A percentile compares a stretch with the other conserved stretches of the same genome.
Evolutionary conservation across 2,888 invertebrate genomes (phyloP).

Genomic region (Phoenoteleia sp.): DNA sequence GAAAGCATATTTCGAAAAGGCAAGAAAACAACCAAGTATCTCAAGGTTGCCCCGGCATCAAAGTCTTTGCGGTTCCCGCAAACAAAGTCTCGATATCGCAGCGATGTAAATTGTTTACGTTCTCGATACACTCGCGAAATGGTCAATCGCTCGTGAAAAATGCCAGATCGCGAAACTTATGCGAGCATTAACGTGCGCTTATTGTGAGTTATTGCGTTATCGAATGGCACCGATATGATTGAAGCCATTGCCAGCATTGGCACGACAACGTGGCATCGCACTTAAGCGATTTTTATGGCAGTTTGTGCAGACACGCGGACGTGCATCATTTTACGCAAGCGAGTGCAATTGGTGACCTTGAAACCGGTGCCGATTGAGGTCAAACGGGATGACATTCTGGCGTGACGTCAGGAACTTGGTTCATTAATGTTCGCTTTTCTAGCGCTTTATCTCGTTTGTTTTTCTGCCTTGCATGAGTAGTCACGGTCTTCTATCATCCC

Average conservation of each 20-base stretch:
- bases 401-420: constrained; percentile 36
- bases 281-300: constrained; percentile 76
- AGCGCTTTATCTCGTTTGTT: constrained; percentile 20
- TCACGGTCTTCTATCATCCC: constrained; percentile 8
- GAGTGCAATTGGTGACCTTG: constrained; percentile 77
- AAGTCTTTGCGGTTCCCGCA: too few species aligned
- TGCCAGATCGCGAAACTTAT: constrained; percentile 14
- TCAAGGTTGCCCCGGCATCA: too few species aligned
- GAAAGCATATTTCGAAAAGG: too few species aligned
- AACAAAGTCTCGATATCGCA: too few species aligned
- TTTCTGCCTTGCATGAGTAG: background rate
- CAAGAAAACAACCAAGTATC: too few species aligned
- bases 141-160: constrained; percentile 28
- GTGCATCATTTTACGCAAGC: constrained; percentile 66
- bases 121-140: background rate
- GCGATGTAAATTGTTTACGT: background rate
- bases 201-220: constrained; percentile 64
- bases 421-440: constrained; percentile 36
- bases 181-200: constrained; percentile 39
- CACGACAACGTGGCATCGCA: constrained; percentile 62
- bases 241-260: constrained; percentile 55
- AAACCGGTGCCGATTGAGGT: constrained; percentile 74
- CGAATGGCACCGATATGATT: constrained; percentile 71
- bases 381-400: constrained; percentile 72
- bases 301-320: constrained; percentile 51